Evolutionary conservation across 2,888 invertebrate genomes (phyloP).

Genomic region (Neoitamus cyanurus): DNA sequence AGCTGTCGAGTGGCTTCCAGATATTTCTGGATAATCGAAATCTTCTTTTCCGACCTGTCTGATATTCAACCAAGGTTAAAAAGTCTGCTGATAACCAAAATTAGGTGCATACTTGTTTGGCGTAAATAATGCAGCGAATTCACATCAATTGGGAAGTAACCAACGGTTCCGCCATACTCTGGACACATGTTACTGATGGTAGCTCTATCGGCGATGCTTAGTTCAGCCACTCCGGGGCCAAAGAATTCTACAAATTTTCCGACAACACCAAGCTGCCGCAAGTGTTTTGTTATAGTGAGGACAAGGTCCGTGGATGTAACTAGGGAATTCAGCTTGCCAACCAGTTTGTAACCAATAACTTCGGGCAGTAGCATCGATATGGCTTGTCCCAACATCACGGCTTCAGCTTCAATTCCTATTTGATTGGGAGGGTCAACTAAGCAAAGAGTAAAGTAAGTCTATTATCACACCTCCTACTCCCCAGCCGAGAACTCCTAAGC

Average conservation of each 20-base stretch:
- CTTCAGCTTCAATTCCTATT: slow-evolving; percentile 96
- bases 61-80: slow-evolving; percentile 43
- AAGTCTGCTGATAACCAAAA: slow-evolving; percentile 16
- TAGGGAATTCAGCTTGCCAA: slow-evolving; percentile 82
- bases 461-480: slow-evolving; percentile 80
- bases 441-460: background rate
- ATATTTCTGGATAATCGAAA: slow-evolving; percentile 83
- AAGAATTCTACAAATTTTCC: slow-evolving; percentile 99
- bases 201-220: slow-evolving; percentile 96
- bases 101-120: slow-evolving; percentile 77
- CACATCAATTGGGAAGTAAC: slow-evolving; percentile 92
- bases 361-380: slow-evolving; percentile 96
- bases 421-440: background rate
- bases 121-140: slow-evolving; percentile 83
- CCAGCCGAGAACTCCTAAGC: slow-evolving; percentile 96
- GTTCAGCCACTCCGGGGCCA: slow-evolving; percentile 88
- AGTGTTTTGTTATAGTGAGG: slow-evolving; percentile 94
- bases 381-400: slow-evolving; percentile 97
- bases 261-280: slow-evolving; percentile 94
- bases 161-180: slow-evolving; percentile 96
- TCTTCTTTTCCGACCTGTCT: slow-evolving; percentile 85
- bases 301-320: slow-evolving; percentile 97
- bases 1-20: slow-evolving; percentile 84
- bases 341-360: slow-evolving; percentile 93
- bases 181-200: slow-evolving; percentile 99